Evolutionary conservation across 2,113 vertebrate species (phyloP).

Genomic region (Puma concolor): DNA sequence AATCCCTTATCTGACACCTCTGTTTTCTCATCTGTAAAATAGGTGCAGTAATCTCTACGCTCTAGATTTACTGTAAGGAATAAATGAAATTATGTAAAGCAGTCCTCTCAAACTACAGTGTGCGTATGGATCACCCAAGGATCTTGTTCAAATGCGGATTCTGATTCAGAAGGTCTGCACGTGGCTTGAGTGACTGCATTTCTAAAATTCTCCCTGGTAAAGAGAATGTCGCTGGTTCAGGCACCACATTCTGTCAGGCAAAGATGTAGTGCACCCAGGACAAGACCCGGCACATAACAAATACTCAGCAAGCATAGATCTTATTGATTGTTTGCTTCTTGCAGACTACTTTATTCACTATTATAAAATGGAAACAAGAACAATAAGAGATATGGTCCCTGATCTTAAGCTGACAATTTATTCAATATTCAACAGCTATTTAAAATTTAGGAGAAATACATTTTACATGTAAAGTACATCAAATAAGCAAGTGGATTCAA

Average conservation of each 20-base stretch:
- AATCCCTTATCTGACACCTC: not conserved
- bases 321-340: not conserved
- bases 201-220: not conserved
- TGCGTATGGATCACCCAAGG: not conserved
- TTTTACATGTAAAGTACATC: slow-evolving; percentile 58
- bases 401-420: slow-evolving; percentile 20
- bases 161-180: not conserved
- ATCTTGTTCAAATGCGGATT: not conserved
- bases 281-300: not conserved
- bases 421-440: slow-evolving; percentile 50
- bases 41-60: too few species aligned
- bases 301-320: not conserved
- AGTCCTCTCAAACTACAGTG: not conserved
- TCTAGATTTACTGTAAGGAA: not conserved
- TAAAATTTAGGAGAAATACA: slow-evolving; percentile 66
- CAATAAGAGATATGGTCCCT: not conserved
- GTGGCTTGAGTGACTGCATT: not conserved
- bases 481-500: slow-evolving; percentile 65
- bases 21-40: not conserved
- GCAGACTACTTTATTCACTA: not conserved
- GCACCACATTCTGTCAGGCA: not conserved
- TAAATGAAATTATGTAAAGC: not conserved
- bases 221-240: not conserved
- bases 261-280: not conserved
- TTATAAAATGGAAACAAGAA: not conserved